A percentile compares a stretch with the other conserved stretches of the same genome.
Evolutionary conservation across 1,140 invertebrate genomes (phyloP).

Genomic region (Tenebrio molitor): DNA sequence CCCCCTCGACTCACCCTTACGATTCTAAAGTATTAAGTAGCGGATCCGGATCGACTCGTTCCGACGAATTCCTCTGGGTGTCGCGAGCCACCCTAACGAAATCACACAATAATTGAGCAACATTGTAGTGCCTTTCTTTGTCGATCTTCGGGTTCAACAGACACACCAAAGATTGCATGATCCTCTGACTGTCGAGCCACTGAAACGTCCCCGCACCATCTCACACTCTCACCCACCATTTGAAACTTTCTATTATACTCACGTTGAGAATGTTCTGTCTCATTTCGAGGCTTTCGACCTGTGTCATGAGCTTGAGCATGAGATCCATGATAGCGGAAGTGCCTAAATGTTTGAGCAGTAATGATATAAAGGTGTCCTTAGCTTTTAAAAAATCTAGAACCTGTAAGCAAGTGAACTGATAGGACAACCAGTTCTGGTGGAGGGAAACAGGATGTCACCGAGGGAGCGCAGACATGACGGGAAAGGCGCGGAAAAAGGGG

Average conservation of each 20-base stretch:
- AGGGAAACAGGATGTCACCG: slow-evolving; percentile 48
- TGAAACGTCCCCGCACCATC: slow-evolving; percentile 72
- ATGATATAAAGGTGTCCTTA: slow-evolving; percentile 86
- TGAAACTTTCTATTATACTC: too few relatives aligned
- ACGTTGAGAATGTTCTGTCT: slow-evolving; percentile 88
- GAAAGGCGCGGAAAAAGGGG: slow-evolving; percentile 46
- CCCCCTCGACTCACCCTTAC: slow-evolving; percentile 68
- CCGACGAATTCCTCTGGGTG: slow-evolving; percentile 72
- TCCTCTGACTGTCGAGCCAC: slow-evolving; percentile 91
- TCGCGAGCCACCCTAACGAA: slow-evolving; percentile 80
- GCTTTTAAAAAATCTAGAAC: slow-evolving; percentile 92
- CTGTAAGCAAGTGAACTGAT: slow-evolving; percentile 90
- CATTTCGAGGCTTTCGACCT: slow-evolving; percentile 84
- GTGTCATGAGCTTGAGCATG: slow-evolving; percentile 88
- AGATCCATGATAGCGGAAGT: slow-evolving; percentile 97
- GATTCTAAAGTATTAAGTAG: slow-evolving; percentile 79
- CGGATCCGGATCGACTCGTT: slow-evolving; percentile 75
- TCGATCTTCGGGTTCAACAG: slow-evolving; percentile 83
- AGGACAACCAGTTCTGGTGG: slow-evolving; percentile 88
- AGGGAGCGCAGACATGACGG: slow-evolving; percentile 41
- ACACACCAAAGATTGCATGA: slow-evolving; percentile 86
- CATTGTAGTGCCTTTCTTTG: slow-evolving; percentile 83
- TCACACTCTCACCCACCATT: too few relatives aligned
- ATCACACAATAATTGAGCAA: slow-evolving; percentile 86
- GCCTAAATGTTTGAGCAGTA: slow-evolving; percentile 89